Evolutionary conservation across 2,888 invertebrate species (phyloP).

Genomic region (Caenorhabditis sp.): DNA sequence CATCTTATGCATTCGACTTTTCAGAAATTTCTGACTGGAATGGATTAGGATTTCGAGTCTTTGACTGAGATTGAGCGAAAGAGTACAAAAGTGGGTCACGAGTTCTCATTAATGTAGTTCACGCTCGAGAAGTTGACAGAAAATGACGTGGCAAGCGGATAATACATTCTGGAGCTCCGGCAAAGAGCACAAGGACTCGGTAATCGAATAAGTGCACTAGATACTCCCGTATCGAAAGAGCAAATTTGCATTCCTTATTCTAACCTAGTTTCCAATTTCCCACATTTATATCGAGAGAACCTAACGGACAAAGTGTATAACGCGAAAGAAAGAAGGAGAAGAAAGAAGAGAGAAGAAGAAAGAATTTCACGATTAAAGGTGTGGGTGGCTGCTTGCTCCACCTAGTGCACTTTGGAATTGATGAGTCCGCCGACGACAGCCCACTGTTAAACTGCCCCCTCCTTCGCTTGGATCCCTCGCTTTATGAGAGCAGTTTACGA

Average conservation of each 20-base stretch:
- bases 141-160: not conserved
- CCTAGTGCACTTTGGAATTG: slow-evolving; percentile 45
- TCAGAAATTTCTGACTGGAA: no score
- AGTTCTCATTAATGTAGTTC: not conserved
- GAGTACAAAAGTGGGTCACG: not conserved
- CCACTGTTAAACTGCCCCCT: slow-evolving; percentile 31
- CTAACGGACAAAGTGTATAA: slow-evolving; percentile 18
- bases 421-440: slow-evolving; percentile 8
- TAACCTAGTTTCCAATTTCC: slow-evolving; percentile 20
- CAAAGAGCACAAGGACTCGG: not conserved
- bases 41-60: no score
- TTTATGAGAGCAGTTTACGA: slow-evolving; percentile 26
- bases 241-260: slow-evolving; percentile 38
- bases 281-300: slow-evolving; percentile 40
- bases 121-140: not conserved
- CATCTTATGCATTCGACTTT: no score
- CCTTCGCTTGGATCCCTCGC: not conserved
- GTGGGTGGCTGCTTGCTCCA: slow-evolving; percentile 50
- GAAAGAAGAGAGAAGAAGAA: slow-evolving; percentile 6
- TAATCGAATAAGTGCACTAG: slow-evolving; percentile 40
- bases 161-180: not conserved
- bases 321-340: not conserved
- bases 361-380: slow-evolving; percentile 44
- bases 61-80: not conserved
- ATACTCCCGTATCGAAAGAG: slow-evolving; percentile 10